Evolutionary conservation across 2,113 vertebrate genomes (phyloP), one percentile per base, ranked within the genome.

Genomic region (Ageneiosus marmoratus): DNA sequence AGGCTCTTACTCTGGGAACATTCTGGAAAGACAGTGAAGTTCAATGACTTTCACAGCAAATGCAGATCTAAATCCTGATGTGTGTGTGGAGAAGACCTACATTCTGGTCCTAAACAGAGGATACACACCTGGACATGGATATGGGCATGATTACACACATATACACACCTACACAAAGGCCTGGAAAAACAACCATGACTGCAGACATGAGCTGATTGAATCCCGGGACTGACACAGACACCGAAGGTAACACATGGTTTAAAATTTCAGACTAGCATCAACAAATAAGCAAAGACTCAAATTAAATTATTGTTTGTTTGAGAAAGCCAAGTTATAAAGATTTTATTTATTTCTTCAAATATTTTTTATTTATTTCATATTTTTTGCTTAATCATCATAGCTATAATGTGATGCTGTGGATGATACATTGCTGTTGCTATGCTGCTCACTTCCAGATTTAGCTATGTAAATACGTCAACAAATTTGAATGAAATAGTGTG

Each of bases 151-250:
- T 18, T 44, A 73, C 67, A 55, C 77, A 79, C 51, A 79, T 48
- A 70, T 46, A 69, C 32, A 69, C 58, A 32, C 27, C 46, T 51
- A 44, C 29, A 77, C 78, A 29, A 34, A 55, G 44, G 53, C 62
- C 74, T 79, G 74, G 34, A 72, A 78, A 83, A 48, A 41, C 60
- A 70, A 12, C 11, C 41, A 62, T 6, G 48, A 69, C 58, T 37
- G 24, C 34, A 70, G 82, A 80, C 63, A 88, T 86, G 87, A 82
- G 84, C 74, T 84, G 85, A 86, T 82, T 82, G 53, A 77, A 75
- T 69, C 70, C 69, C 82, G 67, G 32, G 51, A 76, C 77, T 48
- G 55, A 72, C 84, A 88, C 87, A 84, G 87, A 88, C 84, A 84
- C n/a, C 65, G n/a, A 88, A 88, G 84, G 87, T 88, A 88, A 84